Evolutionary conservation across 30 jellyfish, hydroid and myxozoan genomes (phyloP).

Genomic region (Pelagia noctiluca): DNA sequence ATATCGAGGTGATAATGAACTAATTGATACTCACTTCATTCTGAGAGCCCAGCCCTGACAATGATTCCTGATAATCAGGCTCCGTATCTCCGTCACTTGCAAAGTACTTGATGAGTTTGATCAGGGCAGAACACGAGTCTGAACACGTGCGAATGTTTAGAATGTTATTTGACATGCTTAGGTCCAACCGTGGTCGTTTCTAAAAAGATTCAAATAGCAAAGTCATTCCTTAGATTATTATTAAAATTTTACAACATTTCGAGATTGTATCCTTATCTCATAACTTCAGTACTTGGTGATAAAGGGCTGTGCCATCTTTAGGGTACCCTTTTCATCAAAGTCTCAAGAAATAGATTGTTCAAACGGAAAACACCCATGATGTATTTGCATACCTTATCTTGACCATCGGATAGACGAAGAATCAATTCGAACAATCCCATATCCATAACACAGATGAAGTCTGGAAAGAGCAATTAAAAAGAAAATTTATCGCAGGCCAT

Average conservation of each 20-base stretch:
- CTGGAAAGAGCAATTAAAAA: constrained; percentile 13
- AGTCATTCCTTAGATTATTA: too few relatives aligned
- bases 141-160: constrained; percentile 91
- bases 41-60: constrained; percentile 27
- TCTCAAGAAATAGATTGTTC: neutral
- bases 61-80: constrained; percentile 11
- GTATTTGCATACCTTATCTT: constrained; percentile 49
- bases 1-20: neutral
- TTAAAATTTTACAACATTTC: too few relatives aligned
- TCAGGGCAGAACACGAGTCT: constrained; percentile 93
- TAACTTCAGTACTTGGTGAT: too few relatives aligned
- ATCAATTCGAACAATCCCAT: constrained; percentile 95
- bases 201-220: too few relatives aligned
- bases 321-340: too few relatives aligned
- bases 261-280: too few relatives aligned
- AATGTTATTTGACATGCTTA: constrained; percentile 94
- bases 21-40: constrained; percentile 35
- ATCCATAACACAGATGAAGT: constrained; percentile 88
- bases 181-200: constrained; percentile 85
- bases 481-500: too few relatives aligned
- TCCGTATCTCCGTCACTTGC: constrained; percentile 94
- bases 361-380: neutral
- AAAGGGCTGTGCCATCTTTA: too few relatives aligned
- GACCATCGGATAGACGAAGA: constrained; percentile 80
- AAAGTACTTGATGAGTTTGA: constrained; percentile 79